phyloP scores from a whole-genome alignment of 2,888 invertebrate species.

The Lepidocyrtoides sp. region DNA sequence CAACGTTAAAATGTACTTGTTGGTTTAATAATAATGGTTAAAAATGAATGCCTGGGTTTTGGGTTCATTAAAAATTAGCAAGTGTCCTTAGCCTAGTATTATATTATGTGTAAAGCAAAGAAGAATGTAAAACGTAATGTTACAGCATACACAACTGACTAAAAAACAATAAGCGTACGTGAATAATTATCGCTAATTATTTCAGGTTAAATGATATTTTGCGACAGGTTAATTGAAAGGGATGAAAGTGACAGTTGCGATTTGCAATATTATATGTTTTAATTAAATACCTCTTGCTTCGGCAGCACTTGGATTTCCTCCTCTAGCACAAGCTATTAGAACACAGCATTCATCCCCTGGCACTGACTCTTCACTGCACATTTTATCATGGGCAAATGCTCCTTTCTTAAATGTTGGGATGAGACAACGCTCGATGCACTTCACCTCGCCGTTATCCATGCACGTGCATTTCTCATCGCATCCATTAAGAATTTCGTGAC shows the following conservation, averaged over 20 bases:
- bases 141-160: neutral
- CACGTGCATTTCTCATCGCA: slow-evolving; percentile 94
- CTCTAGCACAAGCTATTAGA: slow-evolving; percentile 84
- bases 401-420: slow-evolving; percentile 91
- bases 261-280: neutral
- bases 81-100: no score
- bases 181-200: neutral
- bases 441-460: slow-evolving; percentile 89
- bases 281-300: slow-evolving; percentile 81
- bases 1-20: no score
- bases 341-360: slow-evolving; percentile 88
- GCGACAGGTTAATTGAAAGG: neutral
- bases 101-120: neutral
- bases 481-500: slow-evolving; percentile 91
- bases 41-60: no score
- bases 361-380: slow-evolving; percentile 91
- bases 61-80: no score
- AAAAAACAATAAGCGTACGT: neutral
- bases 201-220: slow-evolving; percentile 26
- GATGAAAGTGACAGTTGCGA: neutral
- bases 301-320: slow-evolving; percentile 59
- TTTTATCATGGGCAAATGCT: slow-evolving; percentile 90
- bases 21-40: no score
- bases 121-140: neutral
- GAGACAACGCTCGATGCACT: slow-evolving; percentile 91